Conservation (phyloP, 2,113 vertebrate species). For the Elephas maximus region DNA sequence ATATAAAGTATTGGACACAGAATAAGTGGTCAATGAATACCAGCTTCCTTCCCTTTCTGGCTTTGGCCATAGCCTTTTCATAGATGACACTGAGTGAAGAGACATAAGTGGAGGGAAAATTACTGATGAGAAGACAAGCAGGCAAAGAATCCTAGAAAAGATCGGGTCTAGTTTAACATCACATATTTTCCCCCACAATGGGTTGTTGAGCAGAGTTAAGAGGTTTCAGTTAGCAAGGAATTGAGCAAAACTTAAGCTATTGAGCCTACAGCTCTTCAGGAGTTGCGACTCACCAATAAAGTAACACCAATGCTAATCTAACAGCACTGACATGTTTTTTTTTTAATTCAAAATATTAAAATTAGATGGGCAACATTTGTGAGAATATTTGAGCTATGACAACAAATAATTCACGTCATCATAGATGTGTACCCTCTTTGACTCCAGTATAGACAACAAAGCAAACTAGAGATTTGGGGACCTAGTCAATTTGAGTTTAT, state of each 20-base stretch:
- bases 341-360: constrained; percentile 53
- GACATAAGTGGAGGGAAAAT: not conserved
- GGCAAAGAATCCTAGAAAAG: not conserved
- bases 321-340: not conserved
- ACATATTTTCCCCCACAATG: not conserved
- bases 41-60: not conserved
- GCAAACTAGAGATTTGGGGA: not conserved
- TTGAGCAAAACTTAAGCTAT: not conserved
- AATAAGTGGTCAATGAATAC: not conserved
- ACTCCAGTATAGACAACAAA: not conserved
- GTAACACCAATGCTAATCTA: not conserved
- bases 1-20: not conserved
- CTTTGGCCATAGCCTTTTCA: not conserved
- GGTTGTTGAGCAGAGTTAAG: not conserved
- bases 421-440: not conserved
- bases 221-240: not conserved
- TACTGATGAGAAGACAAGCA: not conserved
- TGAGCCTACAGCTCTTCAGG: not conserved
- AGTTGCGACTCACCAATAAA: not conserved
- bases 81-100: not conserved
- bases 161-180: not conserved
- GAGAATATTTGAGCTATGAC: not conserved
- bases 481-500: not conserved
- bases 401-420: constrained; percentile 28
- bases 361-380: not conserved